Conservation (phyloP, 2,888 invertebrate genomes). For the Tortrix viridana region DNA sequence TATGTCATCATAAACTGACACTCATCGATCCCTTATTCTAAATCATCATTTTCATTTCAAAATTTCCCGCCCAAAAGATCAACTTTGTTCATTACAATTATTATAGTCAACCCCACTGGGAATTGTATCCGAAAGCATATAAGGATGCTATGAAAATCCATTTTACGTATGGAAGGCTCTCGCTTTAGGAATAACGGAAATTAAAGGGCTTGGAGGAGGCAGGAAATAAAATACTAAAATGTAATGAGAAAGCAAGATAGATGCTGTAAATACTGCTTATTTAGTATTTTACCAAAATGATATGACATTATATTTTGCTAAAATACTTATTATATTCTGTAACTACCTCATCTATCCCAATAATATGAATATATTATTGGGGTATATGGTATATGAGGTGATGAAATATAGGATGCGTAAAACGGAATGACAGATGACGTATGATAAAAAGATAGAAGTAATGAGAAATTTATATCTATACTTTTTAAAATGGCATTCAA, state of each 20-base stretch:
- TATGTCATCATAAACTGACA: no score
- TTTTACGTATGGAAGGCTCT: constrained; percentile 19
- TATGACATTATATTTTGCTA: no score
- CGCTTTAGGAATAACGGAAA: constrained; percentile 36
- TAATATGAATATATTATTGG: no score
- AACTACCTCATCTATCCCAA: no score
- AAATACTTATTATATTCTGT: no score
- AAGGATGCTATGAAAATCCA: constrained; percentile 23
- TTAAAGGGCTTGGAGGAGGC: constrained; percentile 20
- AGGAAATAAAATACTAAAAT: constrained; percentile 38
- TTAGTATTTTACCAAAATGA: not conserved
- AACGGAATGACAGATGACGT: no score
- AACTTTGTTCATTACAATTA: constrained; percentile 5
- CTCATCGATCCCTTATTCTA: not conserved
- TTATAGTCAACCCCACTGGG: constrained; percentile 2
- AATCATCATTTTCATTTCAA: not conserved
- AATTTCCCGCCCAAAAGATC: constrained; percentile 13
- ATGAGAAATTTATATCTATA: no score
- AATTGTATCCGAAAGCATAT: constrained; percentile 10
- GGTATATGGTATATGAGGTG: no score
- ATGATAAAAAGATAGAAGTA: no score
- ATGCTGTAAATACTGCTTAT: constrained; percentile 17
- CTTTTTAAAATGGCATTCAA: no score
- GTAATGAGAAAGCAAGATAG: constrained; percentile 24
- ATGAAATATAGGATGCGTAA: no score